These are phyloP conservation scores for Sphaeramia orbicularis DNA, from an alignment of 2,797 vertebrate species.

Conservation along the genomic window DNA sequence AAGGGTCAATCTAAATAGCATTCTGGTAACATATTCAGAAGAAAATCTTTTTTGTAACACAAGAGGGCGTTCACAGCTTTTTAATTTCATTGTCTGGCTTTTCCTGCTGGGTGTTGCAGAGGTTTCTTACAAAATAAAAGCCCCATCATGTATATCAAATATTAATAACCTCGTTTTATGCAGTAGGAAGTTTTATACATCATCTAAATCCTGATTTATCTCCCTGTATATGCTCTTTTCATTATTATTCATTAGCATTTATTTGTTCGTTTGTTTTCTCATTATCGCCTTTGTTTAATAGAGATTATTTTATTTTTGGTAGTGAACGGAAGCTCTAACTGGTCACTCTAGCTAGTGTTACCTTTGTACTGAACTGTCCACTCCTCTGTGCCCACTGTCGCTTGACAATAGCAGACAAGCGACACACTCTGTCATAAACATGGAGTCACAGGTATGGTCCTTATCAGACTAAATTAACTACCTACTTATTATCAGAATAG, in stretches of 20 bases:
- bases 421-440: conserved; percentile 29
- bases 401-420: conserved; percentile 4
- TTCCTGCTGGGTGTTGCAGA: conserved; percentile 27
- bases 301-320: conserved; percentile 2
- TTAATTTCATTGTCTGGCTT: neutral
- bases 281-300: neutral
- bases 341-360: neutral
- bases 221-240: accelerated
- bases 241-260: accelerated
- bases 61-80: conserved; percentile 12
- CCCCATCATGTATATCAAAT: accelerated
- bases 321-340: conserved; percentile 30
- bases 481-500: neutral
- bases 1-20: neutral
- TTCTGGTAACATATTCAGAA: neutral
- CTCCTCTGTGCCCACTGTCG: conserved; percentile 17
- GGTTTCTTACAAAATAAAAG: conserved; percentile 59
- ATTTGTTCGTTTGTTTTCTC: neutral
- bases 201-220: neutral
- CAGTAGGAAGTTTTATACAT: accelerated
- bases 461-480: neutral
- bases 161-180: neutral
- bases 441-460: conserved; percentile 73
- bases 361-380: neutral
- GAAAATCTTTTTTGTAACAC: neutral